Evolutionary conservation across 1,140 invertebrate species (phyloP).

Genomic region (Drosophila nigrodunni): DNA sequence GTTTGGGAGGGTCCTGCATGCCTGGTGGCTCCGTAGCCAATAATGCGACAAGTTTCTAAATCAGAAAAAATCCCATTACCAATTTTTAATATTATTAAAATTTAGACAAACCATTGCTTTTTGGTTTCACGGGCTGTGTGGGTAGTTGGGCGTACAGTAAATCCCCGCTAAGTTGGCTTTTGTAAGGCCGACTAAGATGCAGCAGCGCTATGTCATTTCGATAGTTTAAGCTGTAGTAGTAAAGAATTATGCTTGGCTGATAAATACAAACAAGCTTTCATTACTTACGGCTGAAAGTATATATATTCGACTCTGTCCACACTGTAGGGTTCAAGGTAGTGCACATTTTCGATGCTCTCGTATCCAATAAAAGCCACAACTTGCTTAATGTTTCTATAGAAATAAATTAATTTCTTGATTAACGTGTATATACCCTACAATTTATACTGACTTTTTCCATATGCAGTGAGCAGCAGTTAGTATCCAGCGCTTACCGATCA

Average conservation of each 20-base stretch:
- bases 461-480: constrained; percentile 73
- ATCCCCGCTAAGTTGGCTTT: constrained; percentile 10
- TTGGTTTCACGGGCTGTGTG: constrained; percentile 57
- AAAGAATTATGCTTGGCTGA: neutral
- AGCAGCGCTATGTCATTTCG: constrained; percentile 77
- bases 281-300: constrained; percentile 75
- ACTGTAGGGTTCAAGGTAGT: constrained; percentile 54
- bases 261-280: neutral
- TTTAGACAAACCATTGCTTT: constrained; percentile 55
- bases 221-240: constrained; percentile 62
- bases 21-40: constrained; percentile 74
- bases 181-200: constrained; percentile 50
- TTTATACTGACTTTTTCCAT: constrained; percentile 65
- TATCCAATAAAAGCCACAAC: constrained; percentile 73
- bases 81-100: neutral
- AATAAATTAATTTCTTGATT: neutral
- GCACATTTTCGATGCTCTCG: constrained; percentile 63
- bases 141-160: constrained; percentile 66
- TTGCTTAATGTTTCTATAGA: constrained; percentile 50
- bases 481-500: constrained; percentile 75
- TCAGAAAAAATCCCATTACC: neutral
- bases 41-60: constrained; percentile 71
- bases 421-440: neutral
- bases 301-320: constrained; percentile 70
- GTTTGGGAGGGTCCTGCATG: constrained; percentile 70